These are phyloP conservation scores for Eupristina koningsbergeri DNA, from an alignment of 1,140 invertebrate genomes.

Conservation along the genomic window DNA sequence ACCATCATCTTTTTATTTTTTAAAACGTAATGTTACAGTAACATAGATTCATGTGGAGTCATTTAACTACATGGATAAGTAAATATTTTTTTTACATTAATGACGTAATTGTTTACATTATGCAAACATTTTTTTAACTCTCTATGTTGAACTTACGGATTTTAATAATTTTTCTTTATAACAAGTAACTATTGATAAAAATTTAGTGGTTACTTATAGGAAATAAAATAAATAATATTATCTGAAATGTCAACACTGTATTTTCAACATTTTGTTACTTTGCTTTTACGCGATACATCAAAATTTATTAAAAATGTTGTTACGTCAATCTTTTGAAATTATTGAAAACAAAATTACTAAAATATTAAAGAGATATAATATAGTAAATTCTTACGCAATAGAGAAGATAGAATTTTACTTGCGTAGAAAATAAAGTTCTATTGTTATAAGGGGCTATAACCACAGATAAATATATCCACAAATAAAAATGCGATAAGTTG, in stretches of 20 bases:
- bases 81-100: no score
- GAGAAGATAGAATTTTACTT: background rate
- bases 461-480: background rate
- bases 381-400: background rate
- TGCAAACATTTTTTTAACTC: no score
- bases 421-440: background rate
- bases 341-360: background rate
- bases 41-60: no score
- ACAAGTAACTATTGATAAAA: no score
- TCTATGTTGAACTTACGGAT: no score
- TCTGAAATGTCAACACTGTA: background rate
- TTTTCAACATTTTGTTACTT: background rate
- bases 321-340: background rate
- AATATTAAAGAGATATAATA: background rate
- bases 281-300: background rate
- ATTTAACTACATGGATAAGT: no score
- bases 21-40: no score
- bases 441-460: background rate
- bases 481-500: conserved; percentile 61
- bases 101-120: no score
- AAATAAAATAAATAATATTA: no score
- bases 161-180: no score
- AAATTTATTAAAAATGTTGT: background rate
- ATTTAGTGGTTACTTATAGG: no score
- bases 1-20: no score